Evolutionary conservation across 37 sponge, comb jelly and placozoan genomes (phyloP), one percentile per base, ranked within the genome.

Genomic region (Hormiphora californensis): DNA sequence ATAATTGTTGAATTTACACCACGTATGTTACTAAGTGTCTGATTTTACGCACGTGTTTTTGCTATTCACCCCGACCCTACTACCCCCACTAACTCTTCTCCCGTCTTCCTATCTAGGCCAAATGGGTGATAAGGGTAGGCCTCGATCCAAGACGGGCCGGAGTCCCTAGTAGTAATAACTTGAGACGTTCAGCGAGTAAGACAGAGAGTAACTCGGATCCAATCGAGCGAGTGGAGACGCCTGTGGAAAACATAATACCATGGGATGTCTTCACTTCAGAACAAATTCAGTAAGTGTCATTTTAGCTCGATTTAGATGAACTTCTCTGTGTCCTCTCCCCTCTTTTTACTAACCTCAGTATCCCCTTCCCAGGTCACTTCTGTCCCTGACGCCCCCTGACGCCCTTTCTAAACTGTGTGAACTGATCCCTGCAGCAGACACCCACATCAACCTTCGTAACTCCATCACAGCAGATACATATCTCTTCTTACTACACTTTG

Each of bases 381-480:
- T 73, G 81, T 39, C 81, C 2, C 38, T 33, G 28, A 39, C 81
- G 1, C 81, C 81, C 1, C 35, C 81, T 41, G 35, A 73, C 4
- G 43, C 43, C 19, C 27, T 73, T 0, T 27, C 43, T 41, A 73
- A 73, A 28, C 35, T 73, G 9, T 40, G 44, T 46, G 5, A 43
- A 23, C 31, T 73, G 1, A 21, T 73, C n/a, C 81, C 81, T 36
- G 35, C 81, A 22, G 39, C 31, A 39, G 43, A 73, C 81, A 73
- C 81, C 25, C 81, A 73, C 23, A 36, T 73, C 9, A 73, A 41
- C 46, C 44, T 73, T 8, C 40, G 43, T 23, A 73, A 73, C 44
- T 43, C 46, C 25, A 73, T 73, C 46, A 73, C 21, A 73, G 81
- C 81, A n/a, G 81, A 73, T 30, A 43, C 43, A 9, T 73, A 73